Base-by-base conservation (phyloP, 2,113 vertebrate species). In the Vidua macroura region DNA sequence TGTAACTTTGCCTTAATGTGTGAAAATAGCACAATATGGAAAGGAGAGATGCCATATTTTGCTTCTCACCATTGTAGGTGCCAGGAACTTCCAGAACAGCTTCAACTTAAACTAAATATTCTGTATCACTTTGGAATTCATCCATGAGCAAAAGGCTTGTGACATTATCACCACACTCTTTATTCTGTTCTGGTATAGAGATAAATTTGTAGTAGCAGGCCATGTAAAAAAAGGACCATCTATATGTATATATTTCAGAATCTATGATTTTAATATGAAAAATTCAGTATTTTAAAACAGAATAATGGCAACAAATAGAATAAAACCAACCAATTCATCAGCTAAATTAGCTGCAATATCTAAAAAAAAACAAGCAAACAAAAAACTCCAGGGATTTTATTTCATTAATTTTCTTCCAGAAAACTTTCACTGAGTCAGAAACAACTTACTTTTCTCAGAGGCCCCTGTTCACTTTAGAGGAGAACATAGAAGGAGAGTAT, bases 11-110 rank as follows among this genome's bases (percentile, higher is more conserved):
- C 69, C 59, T 92, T 86, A 77, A 90, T 53, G 64, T 88, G 64
- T 95, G 83, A 92, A 90, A 94, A 92, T 88, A 94, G 67, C 91
- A 74, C 39, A 84, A 78, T 93, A 94, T 87, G 83, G 89, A 90
- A 88, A 87, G 37, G 35, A 95, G 73, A 86, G 13, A 86, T 93
- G 64, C 44, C 89, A 76, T 92, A 83, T 86, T 97, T 95, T 92
- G 62, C 74, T 95, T 95, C 83, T 90, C 74, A 78, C 66, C 13
- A 6, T 13, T 67, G 24, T n/a, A 88, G 44, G 43, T 88, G 74
- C 86, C 90, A 96, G 92, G 76, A 94, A 90, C 73, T 91, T 90
- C 88, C 84, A 96, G 83, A 96, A 79, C 74, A 95, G 41, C 44
- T 90, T 88, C 74, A 86, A 91, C 20, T 90, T 85, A 52, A 13